Evolutionary conservation across 2,888 invertebrate species (phyloP), one percentile per base, ranked within the genome.

Genomic region (Smittia sp.): DNA sequence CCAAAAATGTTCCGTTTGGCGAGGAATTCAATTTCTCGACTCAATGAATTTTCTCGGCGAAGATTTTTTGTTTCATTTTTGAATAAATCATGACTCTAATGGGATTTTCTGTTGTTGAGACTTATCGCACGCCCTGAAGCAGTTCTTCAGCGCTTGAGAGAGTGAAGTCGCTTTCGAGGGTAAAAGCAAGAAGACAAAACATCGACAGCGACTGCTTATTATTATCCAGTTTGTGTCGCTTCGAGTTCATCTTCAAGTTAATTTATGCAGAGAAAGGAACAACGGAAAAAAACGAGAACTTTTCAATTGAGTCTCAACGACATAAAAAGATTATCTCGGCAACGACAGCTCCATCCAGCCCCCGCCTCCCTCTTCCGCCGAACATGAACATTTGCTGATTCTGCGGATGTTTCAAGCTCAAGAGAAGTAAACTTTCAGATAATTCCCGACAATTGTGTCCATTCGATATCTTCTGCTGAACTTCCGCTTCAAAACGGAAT

Each of bases 1-100:
- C 7, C 18, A 58, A 22, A 58, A 58, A 63, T 63, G 25, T 27
- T 9, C 22, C 58, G 65, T 18, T 22, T 67, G 41, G 67, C 67
- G 32, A 39, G 38, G 67, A 67, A 67, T 67, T 67, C 46, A 67
- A 67, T 67, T 67, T 67, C 41, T n/a, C 67, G 67, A 67, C 41
- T 67, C 67, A 67, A 67, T 67, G 67, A 67, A 46, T 67, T 67
- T 67, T 39, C 39, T 58, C 24, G 4, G 22, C 13, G 63, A n/a
- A 63, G 4, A 27, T 63, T 63, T 63, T 13, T 63, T 27, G 63
- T 24, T 63, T 24, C 63, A 9, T 27, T 63, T 63, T 63, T 63
- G 63, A 9, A 27, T 63, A 63, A 63, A 63, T 63, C 63, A 63
- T 27, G 27, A 63, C 63, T 63, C 3, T 63, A 63, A 63, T 63